Percentiles rank a stretch among this genome's conserved stretches.
Evolutionary conservation across 2,888 invertebrate genomes (phyloP).

Genomic region (Helicoverpa assulta): DNA sequence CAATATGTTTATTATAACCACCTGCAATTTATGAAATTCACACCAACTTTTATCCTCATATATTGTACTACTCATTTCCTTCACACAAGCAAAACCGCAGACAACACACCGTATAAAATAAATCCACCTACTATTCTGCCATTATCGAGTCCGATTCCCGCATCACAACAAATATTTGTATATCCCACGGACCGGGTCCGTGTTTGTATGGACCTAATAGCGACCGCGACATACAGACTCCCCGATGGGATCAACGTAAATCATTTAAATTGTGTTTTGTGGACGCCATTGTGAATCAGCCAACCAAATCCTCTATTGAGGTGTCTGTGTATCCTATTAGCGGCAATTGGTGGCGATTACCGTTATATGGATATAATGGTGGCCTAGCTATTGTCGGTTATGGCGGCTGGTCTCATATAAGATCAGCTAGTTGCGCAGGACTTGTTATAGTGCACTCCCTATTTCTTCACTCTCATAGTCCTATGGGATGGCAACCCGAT

Average conservation of each 20-base stretch:
- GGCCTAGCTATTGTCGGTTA: too few species aligned
- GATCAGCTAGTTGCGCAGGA: too few species aligned
- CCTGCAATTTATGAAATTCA: too few species aligned
- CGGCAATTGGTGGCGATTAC: slow-evolving; percentile 28
- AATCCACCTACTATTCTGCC: not conserved
- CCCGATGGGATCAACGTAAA: slow-evolving; percentile 16
- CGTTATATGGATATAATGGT: not conserved
- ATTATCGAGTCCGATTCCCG: slow-evolving; percentile 9
- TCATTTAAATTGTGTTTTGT: slow-evolving; percentile 34
- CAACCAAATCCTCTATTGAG: slow-evolving; percentile 7
- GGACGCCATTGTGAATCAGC: slow-evolving; percentile 19
- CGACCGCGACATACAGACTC: not conserved
- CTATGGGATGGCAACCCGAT: too few species aligned
- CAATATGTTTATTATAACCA: too few species aligned
- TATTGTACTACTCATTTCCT: not conserved
- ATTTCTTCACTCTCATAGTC: too few species aligned
- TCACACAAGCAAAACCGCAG: not conserved
- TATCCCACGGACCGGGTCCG: not conserved
- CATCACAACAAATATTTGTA: slow-evolving; percentile 28
- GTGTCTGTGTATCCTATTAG: slow-evolving; percentile 1
- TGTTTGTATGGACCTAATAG: slow-evolving; percentile 23
- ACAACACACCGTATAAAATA: not conserved
- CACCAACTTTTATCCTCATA: too few species aligned
- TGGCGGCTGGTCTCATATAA: too few species aligned
- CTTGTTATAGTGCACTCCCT: too few species aligned